These are phyloP conservation scores for Dyspetes luteomarginatus DNA, from an alignment of 2,888 invertebrate species.

Conservation along the genomic window DNA sequence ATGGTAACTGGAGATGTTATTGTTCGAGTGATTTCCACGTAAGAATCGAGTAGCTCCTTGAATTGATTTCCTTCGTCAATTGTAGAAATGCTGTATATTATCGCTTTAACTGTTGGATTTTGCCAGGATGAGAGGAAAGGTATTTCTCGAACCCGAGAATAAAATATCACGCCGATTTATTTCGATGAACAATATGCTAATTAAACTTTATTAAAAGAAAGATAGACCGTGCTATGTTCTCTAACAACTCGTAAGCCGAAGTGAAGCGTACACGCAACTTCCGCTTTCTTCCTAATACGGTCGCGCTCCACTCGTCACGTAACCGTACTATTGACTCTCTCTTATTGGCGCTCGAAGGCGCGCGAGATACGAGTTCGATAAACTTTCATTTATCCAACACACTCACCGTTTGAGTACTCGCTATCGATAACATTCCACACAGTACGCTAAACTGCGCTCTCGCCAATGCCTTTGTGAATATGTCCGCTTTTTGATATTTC, in stretches of 20 bases:
- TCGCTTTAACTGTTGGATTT: neutral
- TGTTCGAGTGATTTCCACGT: neutral
- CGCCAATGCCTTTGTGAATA: constrained; percentile 29
- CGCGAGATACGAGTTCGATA: neutral
- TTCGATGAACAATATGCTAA: neutral
- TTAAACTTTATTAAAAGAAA: neutral
- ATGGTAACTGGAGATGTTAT: neutral
- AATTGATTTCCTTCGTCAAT: neutral
- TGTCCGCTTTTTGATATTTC: constrained; percentile 13
- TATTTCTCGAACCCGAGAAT: neutral
- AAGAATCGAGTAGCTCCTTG: neutral
- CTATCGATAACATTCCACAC: neutral
- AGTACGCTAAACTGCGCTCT: constrained; percentile 1
- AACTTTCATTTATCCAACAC: constrained; percentile 24
- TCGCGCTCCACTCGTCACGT: neutral
- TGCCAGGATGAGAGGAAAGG: neutral
- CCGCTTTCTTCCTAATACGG: neutral
- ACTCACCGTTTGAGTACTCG: constrained; percentile 28
- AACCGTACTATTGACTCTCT: neutral
- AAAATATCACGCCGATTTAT: neutral
- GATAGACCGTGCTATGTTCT: too few species aligned
- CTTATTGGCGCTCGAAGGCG: constrained; percentile 11
- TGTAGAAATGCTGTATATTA: neutral
- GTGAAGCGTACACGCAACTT: too few species aligned
- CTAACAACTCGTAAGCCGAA: neutral